Conservation (phyloP, 2,113 vertebrate species). For the Leiothrix lutea region DNA sequence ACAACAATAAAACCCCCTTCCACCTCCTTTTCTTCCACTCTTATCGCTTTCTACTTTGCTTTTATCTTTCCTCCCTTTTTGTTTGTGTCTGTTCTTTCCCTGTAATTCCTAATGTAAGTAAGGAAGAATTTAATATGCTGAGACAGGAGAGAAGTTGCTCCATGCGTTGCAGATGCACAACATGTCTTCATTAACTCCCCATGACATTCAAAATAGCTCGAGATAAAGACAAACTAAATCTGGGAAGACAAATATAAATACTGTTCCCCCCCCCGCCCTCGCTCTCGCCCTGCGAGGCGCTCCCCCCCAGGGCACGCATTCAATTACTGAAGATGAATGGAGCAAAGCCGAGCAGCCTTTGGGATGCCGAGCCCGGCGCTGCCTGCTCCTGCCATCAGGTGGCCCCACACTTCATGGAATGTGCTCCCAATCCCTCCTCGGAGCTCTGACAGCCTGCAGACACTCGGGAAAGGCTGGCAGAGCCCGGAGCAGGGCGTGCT, state of each 20-base stretch:
- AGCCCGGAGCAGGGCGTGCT: not conserved
- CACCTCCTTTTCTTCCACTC: not conserved
- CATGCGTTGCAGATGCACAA: constrained; percentile 44
- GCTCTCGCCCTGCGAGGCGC: not conserved
- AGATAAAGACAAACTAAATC: constrained; percentile 72
- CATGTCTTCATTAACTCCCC: constrained; percentile 78
- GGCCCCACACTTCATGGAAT: constrained; percentile 61
- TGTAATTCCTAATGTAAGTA: constrained; percentile 7
- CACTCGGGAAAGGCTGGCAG: not conserved
- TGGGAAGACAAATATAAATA: constrained; percentile 58
- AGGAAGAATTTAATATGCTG: constrained; percentile 61
- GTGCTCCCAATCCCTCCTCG: accelerated
- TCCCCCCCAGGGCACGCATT: constrained; percentile 50
- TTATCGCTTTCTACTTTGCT: not conserved
- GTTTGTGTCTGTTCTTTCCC: constrained; percentile 24
- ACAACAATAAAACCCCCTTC: not conserved
- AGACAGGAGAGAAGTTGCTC: constrained; percentile 63
- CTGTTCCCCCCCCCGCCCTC: not conserved
- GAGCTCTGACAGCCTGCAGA: not conserved
- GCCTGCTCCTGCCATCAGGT: constrained; percentile 43
- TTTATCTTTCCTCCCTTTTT: not conserved
- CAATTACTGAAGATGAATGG: constrained; percentile 69
- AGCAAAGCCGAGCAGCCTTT: not conserved
- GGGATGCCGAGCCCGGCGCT: not conserved
- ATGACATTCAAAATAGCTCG: constrained; percentile 74